These are phyloP conservation scores for Narcine bancroftii DNA, from an alignment of 2,113 vertebrate species.

Conservation along the genomic window DNA sequence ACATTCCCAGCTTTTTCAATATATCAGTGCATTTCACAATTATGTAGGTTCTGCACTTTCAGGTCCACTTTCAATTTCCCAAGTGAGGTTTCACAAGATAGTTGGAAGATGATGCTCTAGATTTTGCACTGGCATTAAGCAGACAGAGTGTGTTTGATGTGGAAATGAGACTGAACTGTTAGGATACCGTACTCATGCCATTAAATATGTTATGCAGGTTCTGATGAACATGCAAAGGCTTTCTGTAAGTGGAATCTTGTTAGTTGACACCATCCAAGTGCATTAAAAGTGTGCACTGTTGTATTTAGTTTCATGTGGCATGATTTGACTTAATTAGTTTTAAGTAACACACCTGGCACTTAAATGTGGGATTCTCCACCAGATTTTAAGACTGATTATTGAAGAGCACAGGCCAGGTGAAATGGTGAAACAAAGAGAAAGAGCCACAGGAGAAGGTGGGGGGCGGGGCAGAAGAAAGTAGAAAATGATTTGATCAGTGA, in stretches of 20 bases:
- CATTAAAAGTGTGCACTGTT: neutral
- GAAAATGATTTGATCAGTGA: neutral
- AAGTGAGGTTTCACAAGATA: neutral
- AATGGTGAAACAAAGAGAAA: too few species aligned
- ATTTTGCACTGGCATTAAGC: neutral
- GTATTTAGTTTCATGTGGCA: neutral
- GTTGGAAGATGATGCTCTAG: neutral
- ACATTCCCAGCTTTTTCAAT: slow-evolving; percentile 43
- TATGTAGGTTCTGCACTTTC: neutral
- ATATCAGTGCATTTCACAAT: slow-evolving; percentile 21
- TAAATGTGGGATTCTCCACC: too few species aligned
- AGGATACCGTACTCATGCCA: too few species aligned
- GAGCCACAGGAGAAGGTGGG: too few species aligned
- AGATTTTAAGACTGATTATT: too few species aligned
- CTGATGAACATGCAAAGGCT: neutral
- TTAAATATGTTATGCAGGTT: too few species aligned
- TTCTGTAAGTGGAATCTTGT: neutral
- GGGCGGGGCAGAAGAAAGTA: neutral
- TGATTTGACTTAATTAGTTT: neutral
- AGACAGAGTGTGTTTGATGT: neutral
- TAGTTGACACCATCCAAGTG: neutral
- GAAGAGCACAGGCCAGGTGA: too few species aligned
- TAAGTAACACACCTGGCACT: too few species aligned
- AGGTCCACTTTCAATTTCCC: neutral
- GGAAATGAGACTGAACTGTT: neutral